A percentile compares a stretch with the other conserved stretches of the same genome.
phyloP scores from a whole-genome alignment of 2,888 invertebrate species.

The Volucella bombylans region DNA sequence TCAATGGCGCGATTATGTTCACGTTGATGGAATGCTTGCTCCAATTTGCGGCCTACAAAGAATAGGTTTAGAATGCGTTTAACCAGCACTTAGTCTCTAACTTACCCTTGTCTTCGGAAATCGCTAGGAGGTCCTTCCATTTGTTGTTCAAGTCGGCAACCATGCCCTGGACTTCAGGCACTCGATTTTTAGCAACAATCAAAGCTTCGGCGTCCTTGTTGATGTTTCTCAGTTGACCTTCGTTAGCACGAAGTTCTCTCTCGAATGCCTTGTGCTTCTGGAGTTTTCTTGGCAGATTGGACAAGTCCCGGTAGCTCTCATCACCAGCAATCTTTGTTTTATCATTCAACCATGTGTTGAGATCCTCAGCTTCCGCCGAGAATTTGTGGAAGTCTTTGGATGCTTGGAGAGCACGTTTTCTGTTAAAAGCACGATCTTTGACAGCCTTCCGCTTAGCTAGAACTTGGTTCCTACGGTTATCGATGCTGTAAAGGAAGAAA shows the following conservation, averaged over 20 bases:
- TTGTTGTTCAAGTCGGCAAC: conserved; percentile 88
- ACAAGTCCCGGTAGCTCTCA: conserved; percentile 94
- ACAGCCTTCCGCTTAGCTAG: conserved; percentile 89
- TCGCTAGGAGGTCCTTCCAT: conserved; percentile 89
- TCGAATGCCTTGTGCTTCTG: conserved; percentile 99
- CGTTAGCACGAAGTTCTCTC: conserved; percentile 95
- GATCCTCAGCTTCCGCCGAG: conserved; percentile 94
- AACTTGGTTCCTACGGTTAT: conserved; percentile 89
- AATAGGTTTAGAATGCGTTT: background rate
- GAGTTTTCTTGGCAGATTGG: conserved; percentile 93
- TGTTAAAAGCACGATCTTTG: conserved; percentile 88
- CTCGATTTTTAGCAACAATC: conserved; percentile 87
- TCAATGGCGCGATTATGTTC: conserved; percentile 91
- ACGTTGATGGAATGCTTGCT: conserved; percentile 95
- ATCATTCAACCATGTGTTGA: conserved; percentile 94
- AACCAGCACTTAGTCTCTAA: background rate
- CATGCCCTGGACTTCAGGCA: conserved; percentile 87
- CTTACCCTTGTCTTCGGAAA: conserved; percentile 85
- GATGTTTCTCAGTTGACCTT: conserved; percentile 93
- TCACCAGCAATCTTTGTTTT: conserved; percentile 95
- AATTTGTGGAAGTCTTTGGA: conserved; percentile 96
- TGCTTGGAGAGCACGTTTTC: conserved; percentile 90
- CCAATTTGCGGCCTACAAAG: conserved; percentile 86
- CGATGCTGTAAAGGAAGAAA: conserved; percentile 84
- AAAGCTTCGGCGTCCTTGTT: conserved; percentile 90